Evolutionary conservation across 2,888 invertebrate genomes (phyloP).

Genomic region (Drosophila neotestacea): DNA sequence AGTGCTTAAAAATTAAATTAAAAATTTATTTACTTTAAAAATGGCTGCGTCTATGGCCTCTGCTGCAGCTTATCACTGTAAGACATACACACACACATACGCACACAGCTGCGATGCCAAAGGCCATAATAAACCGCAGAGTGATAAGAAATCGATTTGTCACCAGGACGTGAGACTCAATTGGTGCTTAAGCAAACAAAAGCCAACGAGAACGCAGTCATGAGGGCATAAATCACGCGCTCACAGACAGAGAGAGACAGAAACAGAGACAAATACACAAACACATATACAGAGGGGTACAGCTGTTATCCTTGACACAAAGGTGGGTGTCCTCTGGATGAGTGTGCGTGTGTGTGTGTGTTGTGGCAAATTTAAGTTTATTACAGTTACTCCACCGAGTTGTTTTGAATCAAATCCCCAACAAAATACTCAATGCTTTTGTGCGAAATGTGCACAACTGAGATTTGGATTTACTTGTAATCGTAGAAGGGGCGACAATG

Average conservation of each 20-base stretch:
- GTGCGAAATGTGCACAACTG: slow-evolving; percentile 61
- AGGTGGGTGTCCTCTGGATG: slow-evolving; percentile 36
- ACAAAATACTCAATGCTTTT: slow-evolving; percentile 68
- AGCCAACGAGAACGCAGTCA: slow-evolving; percentile 57
- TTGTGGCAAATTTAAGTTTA: slow-evolving; percentile 67
- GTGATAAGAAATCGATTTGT: slow-evolving; percentile 81
- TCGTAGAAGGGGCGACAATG: slow-evolving; percentile 34
- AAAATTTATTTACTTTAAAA: slow-evolving; percentile 75
- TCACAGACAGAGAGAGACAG: slow-evolving; percentile 4
- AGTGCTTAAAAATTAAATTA: slow-evolving; percentile 78
- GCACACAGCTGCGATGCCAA: slow-evolving; percentile 36
- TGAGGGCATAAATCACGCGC: slow-evolving; percentile 71
- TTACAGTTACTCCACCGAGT: slow-evolving; percentile 69
- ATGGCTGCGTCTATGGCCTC: slow-evolving; percentile 36
- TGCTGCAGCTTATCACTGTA: slow-evolving; percentile 57
- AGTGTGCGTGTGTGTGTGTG: slow-evolving; percentile 7
- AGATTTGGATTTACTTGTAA: slow-evolving; percentile 61
- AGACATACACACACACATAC: slow-evolving; percentile 27
- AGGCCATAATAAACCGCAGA: slow-evolving; percentile 70
- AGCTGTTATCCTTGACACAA: slow-evolving; percentile 27
- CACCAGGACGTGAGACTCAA: slow-evolving; percentile 77
- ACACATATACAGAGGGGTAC: slow-evolving; percentile 6
- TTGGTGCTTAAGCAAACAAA: slow-evolving; percentile 76
- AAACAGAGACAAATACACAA: slow-evolving; percentile 10
- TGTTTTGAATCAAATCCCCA: slow-evolving; percentile 72